A percentile compares a stretch with the other conserved stretches of the same genome.
Evolutionary conservation across 2,888 invertebrate genomes (phyloP).

Genomic region (Leucania comma): DNA sequence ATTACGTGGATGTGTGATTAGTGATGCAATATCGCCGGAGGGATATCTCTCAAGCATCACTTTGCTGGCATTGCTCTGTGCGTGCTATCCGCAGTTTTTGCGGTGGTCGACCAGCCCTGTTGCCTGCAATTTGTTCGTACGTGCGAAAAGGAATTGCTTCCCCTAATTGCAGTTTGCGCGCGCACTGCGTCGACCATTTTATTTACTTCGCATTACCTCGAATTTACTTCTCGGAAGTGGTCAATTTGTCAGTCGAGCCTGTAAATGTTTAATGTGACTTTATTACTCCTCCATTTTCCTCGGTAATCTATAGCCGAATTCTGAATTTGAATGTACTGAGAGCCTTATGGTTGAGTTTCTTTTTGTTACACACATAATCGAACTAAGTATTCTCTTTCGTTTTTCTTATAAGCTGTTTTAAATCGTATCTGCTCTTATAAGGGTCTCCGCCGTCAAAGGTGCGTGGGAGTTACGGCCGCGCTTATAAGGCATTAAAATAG

Average conservation of each 20-base stretch:
- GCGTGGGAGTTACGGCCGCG: slow-evolving; percentile 68
- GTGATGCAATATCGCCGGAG: slow-evolving; percentile 46
- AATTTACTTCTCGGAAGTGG: slow-evolving; percentile 79
- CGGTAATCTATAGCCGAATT: slow-evolving; percentile 57
- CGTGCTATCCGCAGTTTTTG: slow-evolving; percentile 62
- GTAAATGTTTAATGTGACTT: slow-evolving; percentile 70
- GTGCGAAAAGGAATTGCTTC: slow-evolving; percentile 85
- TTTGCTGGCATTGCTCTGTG: slow-evolving; percentile 56
- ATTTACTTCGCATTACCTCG: slow-evolving; percentile 73
- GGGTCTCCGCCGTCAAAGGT: slow-evolving; percentile 58
- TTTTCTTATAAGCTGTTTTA: slow-evolving; percentile 45
- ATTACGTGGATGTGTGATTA: slow-evolving; percentile 45
- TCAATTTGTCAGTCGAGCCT: slow-evolving; percentile 74
- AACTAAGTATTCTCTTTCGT: slow-evolving; percentile 9
- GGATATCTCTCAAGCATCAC: slow-evolving; percentile 51
- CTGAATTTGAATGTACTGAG: slow-evolving; percentile 58
- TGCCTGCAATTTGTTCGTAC: slow-evolving; percentile 87
- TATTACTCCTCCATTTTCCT: slow-evolving; percentile 66
- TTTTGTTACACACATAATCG: slow-evolving; percentile 43
- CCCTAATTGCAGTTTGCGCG: slow-evolving; percentile 80
- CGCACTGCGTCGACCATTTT: slow-evolving; percentile 72
- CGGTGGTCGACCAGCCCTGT: slow-evolving; percentile 66
- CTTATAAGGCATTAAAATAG: slow-evolving; percentile 81
- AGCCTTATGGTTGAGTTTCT: slow-evolving; percentile 22
- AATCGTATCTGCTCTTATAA: slow-evolving; percentile 56